These are phyloP conservation scores for Mormyrus proboscirostris DNA, from an alignment of 2,797 vertebrate genomes.

Conservation along the genomic window DNA sequence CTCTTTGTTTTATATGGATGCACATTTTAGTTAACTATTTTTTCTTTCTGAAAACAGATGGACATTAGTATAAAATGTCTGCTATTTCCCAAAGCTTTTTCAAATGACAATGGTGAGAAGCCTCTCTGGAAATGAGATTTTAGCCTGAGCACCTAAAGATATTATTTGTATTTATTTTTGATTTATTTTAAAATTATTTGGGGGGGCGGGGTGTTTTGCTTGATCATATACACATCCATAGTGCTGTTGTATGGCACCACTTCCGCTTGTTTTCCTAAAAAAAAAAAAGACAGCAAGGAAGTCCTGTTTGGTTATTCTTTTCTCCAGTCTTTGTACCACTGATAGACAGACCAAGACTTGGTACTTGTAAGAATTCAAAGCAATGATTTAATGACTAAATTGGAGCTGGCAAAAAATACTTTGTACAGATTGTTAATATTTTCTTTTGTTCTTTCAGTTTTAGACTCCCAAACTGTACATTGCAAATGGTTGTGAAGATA, in stretches of 20 bases:
- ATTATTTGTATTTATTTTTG: constrained; percentile 57
- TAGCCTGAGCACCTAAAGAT: constrained; percentile 49
- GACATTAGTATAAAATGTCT: constrained; percentile 40
- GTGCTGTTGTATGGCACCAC: constrained; percentile 61
- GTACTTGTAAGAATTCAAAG: constrained; percentile 43
- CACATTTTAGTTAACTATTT: constrained; percentile 27
- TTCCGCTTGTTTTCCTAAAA: constrained; percentile 40
- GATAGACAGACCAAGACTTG: constrained; percentile 34
- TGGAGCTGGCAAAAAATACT: constrained; percentile 31
- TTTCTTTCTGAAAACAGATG: constrained; percentile 30
- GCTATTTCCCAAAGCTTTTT: constrained; percentile 46
- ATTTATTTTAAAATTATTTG: constrained; percentile 43
- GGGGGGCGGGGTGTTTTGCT: constrained; percentile 38
- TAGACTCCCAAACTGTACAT: constrained; percentile 64
- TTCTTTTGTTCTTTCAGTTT: constrained; percentile 52
- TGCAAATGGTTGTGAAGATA: constrained; percentile 91
- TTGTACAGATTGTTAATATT: constrained; percentile 47
- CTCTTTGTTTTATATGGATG: constrained; percentile 60
- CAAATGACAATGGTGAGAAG: constrained; percentile 46
- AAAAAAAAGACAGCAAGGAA: not conserved
- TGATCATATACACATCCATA: constrained; percentile 51
- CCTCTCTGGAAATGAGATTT: constrained; percentile 46
- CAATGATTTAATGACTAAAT: constrained; percentile 26
- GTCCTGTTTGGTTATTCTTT: not conserved
- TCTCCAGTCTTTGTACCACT: constrained; percentile 32